These are phyloP conservation scores for Danionella dracula DNA, from an alignment of 2,797 vertebrate genomes.

Conservation along the genomic window DNA sequence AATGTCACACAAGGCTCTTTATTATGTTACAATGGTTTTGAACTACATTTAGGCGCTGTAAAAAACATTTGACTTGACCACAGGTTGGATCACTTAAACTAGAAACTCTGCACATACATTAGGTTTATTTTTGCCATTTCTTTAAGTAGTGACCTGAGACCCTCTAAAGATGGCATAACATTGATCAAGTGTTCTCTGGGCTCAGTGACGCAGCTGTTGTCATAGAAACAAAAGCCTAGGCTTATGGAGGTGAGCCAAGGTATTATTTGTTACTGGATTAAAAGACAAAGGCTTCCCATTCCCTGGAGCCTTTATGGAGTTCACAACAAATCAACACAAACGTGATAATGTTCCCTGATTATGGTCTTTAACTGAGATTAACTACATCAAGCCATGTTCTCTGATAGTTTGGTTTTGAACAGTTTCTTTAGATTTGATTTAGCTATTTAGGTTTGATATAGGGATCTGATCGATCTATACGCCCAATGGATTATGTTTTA, in stretches of 20 bases:
- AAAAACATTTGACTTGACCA: no score
- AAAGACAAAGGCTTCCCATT: conserved; percentile 11
- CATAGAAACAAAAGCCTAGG: conserved; percentile 36
- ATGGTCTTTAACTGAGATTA: no score
- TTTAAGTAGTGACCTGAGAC: conserved; percentile 1
- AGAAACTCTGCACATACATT: background rate
- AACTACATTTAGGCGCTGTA: no score
- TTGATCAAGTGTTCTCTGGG: conserved; percentile 13
- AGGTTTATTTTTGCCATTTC: background rate
- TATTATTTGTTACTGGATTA: conserved; percentile 27
- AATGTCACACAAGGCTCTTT: no score
- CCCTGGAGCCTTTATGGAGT: background rate
- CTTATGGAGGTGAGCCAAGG: conserved; percentile 34
- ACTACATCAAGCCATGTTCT: no score
- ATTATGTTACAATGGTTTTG: no score
- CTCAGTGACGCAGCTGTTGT: conserved; percentile 19
- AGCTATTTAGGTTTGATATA: no score
- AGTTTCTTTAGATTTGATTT: no score
- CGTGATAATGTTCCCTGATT: no score
- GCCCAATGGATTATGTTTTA: background rate
- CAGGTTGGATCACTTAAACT: no score
- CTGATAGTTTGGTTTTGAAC: background rate
- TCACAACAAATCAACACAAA: background rate
- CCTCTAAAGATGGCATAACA: conserved; percentile 5
- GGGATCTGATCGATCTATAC: no score